Conservation (phyloP, 1,140 invertebrate species). For the Bombus vancouverensis region DNA sequence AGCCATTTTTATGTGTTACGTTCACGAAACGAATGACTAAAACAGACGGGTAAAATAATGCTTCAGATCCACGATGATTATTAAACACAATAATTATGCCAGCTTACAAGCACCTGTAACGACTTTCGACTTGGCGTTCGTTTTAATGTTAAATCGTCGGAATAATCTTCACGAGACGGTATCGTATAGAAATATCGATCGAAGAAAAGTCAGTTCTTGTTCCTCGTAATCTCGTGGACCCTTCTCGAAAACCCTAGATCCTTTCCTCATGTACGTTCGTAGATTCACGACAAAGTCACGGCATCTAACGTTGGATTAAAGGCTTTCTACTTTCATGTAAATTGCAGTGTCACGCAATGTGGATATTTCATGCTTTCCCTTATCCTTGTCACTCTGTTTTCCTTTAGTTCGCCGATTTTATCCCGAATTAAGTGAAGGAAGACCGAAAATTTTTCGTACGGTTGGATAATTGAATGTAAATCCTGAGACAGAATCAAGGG, state of each 20-base stretch:
- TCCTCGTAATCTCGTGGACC: not conserved
- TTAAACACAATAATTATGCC: too few relatives aligned
- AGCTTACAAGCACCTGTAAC: not conserved
- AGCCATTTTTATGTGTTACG: not conserved
- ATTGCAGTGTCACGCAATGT: conserved; percentile 62
- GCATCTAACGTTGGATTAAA: conserved; percentile 57
- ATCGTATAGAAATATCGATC: not conserved
- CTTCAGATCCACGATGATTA: too few relatives aligned
- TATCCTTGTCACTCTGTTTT: conserved; percentile 13
- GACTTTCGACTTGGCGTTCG: not conserved
- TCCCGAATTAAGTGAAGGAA: not conserved
- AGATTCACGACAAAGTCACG: conserved; percentile 51
- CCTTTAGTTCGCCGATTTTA: not conserved
- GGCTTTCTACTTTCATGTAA: conserved; percentile 52
- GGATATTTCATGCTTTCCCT: conserved; percentile 58
- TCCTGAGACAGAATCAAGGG: not conserved
- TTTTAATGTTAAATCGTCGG: not conserved
- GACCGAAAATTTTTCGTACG: not conserved
- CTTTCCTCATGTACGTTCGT: not conserved
- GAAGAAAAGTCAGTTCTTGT: not conserved
- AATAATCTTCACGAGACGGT: not conserved
- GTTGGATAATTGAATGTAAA: not conserved
- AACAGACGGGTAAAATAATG: too few relatives aligned
- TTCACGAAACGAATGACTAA: not conserved
- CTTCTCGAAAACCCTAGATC: not conserved